phyloP scores from a whole-genome alignment of 2,113 vertebrate genomes.

The Fukomys damarensis region DNA sequence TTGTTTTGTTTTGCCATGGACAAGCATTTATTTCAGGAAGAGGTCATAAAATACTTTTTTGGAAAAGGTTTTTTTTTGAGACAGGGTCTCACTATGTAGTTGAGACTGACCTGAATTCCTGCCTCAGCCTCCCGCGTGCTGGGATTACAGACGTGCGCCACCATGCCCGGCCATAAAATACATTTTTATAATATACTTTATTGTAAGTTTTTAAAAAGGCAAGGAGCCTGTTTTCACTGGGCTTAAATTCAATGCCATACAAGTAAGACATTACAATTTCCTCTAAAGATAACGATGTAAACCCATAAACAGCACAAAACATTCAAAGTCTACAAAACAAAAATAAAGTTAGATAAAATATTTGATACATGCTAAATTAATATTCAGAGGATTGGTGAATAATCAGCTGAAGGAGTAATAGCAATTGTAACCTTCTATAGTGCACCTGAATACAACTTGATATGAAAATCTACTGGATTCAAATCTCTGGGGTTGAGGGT shows the following conservation, averaged over 20 bases:
- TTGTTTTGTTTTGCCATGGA: too few relatives aligned
- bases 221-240: constrained; percentile 8
- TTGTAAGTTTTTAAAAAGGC: background rate
- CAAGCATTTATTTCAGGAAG: too few relatives aligned
- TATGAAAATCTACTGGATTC: background rate
- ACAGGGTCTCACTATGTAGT: too few relatives aligned
- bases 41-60: background rate
- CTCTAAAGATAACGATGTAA: background rate
- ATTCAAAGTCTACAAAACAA: constrained; percentile 20
- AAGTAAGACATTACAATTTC: background rate
- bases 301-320: background rate
- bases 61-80: background rate
- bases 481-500: background rate
- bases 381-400: background rate
- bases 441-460: background rate
- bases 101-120: too few relatives aligned
- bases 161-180: too few relatives aligned
- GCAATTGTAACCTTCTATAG: background rate
- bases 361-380: background rate
- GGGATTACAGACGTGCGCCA: too few relatives aligned
- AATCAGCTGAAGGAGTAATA: background rate
- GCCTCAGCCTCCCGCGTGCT: too few relatives aligned
- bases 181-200: too few relatives aligned
- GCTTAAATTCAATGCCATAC: background rate
- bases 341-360: background rate